phyloP scores from a whole-genome alignment of 2,888 invertebrate species.

The Acanthoscelides obtectus region DNA sequence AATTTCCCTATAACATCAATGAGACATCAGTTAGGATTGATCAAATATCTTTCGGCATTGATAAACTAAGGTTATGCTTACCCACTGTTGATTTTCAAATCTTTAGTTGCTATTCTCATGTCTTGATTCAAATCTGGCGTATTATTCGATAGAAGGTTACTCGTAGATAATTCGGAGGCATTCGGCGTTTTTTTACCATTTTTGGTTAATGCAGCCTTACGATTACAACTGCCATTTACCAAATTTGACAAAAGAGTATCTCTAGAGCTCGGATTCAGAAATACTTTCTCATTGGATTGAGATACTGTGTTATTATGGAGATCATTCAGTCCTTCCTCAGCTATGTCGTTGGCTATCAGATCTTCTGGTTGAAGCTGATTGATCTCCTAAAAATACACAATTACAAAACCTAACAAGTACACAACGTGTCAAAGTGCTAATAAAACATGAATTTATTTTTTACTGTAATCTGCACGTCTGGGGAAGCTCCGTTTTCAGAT shows the following conservation, averaged over 20 bases:
- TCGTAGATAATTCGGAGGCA: conserved; percentile 6
- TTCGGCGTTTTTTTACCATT: conserved; percentile 15
- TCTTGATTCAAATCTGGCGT: conserved; percentile 10
- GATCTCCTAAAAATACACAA: conserved; percentile 15
- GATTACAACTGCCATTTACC: conserved; percentile 36
- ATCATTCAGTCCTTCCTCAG: conserved; percentile 19
- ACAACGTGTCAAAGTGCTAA: too few relatives aligned
- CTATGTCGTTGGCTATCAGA: conserved; percentile 9
- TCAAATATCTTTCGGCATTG: not conserved
- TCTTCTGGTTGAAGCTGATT: conserved; percentile 10
- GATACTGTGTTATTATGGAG: conserved; percentile 13
- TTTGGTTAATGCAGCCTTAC: conserved; percentile 24
- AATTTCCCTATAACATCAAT: not conserved
- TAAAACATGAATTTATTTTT: too few relatives aligned
- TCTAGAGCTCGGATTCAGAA: conserved; percentile 38
- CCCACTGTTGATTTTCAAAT: conserved; percentile 21
- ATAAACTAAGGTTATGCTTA: conserved; percentile 10
- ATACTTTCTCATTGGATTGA: conserved; percentile 29
- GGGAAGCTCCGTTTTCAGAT: too few relatives aligned
- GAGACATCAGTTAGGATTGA: not conserved
- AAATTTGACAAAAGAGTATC: conserved; percentile 40
- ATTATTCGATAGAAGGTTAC: conserved; percentile 3
- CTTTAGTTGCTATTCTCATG: conserved; percentile 27
- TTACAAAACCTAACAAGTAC: too few relatives aligned
- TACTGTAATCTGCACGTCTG: too few relatives aligned